phyloP scores from a whole-genome alignment of 2,797 vertebrate genomes.

The Columba guinea region DNA sequence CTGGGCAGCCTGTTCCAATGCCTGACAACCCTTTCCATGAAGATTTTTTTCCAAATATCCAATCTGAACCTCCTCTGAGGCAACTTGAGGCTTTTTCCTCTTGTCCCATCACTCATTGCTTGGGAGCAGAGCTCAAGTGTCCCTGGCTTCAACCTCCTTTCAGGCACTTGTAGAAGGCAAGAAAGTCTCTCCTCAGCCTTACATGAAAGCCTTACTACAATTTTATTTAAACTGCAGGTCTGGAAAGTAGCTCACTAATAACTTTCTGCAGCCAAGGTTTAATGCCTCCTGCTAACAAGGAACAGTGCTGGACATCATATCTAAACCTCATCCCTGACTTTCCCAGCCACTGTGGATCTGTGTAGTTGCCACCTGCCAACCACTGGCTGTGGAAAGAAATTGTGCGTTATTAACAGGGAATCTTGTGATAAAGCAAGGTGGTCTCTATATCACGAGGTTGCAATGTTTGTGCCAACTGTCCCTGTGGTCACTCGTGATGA shows the following conservation, averaged over 20 bases:
- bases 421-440: not conserved
- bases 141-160: too few relatives aligned
- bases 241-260: not conserved
- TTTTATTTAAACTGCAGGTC: not conserved
- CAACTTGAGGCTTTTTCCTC: too few relatives aligned
- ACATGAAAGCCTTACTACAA: not conserved
- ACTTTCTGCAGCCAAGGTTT: not conserved
- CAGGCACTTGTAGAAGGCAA: too few relatives aligned
- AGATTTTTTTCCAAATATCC: too few relatives aligned
- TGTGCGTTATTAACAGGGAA: not conserved
- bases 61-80: too few relatives aligned
- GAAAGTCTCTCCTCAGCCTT: too few relatives aligned
- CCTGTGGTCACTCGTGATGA: not conserved
- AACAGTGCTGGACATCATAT: not conserved
- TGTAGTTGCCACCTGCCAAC: not conserved
- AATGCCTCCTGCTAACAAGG: not conserved
- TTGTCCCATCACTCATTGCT: too few relatives aligned
- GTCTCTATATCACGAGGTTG: not conserved
- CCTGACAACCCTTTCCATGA: too few relatives aligned
- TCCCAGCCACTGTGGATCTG: not conserved
- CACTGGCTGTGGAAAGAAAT: not conserved
- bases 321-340: not conserved
- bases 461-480: not conserved
- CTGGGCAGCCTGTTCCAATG: too few relatives aligned
- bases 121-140: too few relatives aligned